Base-by-base conservation (phyloP, 2,797 vertebrate genomes). In the Acestrorhynchus altus region DNA sequence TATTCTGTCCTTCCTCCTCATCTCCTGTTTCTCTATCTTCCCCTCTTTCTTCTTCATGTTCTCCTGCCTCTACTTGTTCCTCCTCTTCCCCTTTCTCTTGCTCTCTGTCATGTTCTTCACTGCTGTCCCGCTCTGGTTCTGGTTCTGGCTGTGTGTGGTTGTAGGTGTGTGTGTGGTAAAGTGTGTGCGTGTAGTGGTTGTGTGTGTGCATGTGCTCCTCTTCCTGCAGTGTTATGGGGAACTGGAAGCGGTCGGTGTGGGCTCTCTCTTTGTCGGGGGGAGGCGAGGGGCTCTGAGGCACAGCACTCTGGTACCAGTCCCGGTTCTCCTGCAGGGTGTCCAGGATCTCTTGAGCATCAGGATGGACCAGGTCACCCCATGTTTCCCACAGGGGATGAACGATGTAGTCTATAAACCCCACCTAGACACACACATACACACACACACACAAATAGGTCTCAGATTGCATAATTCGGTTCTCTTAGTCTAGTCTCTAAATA, bases 401-500 rank as follows among this genome's bases (percentile, higher is more conserved):
- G 0, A 98, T 98, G 87, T 97, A 98, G 90, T 98, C 96, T 0
- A 98, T 98, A 90, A 98, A 98, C 7, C 96, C 96, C 84, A 98
- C 96, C 96, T 98, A 83, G 4, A 72, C 1, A 40, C 26, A 26
- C 42, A 49, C 20, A 46, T 4, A 65, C 39, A 42, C 59, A 59
- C 56, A 59, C 26, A 59, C 56, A 59, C 56, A 59, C 28, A 60
- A 12, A 57, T 8, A 57, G 11, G 12, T 47, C 46, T 13, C 16
- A 1, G 16, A 47, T 9, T 47, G 12, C 46, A 13, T 15, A 15
- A 1, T 47, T 47, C 3, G 7, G 49, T 51, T n/a, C 49, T 9
- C 8, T 20, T 51, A 51, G 18, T 51, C 49, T 8, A 20, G n/a
- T 51, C 49, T 51, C n/a, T 1, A 7, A n/a, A 51, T 7, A 8